Percentiles rank a stretch among this genome's conserved stretches.
phyloP scores from a whole-genome alignment of 2,888 invertebrate species.

The Amphipyra berbera region DNA sequence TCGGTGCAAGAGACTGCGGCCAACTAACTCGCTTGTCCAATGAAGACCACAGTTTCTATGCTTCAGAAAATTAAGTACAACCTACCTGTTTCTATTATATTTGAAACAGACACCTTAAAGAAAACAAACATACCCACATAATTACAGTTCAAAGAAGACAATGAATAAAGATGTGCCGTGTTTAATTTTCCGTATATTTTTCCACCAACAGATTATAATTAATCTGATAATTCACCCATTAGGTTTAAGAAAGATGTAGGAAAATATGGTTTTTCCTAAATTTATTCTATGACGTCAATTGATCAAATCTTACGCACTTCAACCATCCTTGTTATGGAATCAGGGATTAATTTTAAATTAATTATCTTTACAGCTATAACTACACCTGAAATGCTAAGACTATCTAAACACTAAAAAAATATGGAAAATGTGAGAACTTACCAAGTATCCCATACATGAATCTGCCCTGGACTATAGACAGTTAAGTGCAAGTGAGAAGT shows the following conservation, averaged over 20 bases:
- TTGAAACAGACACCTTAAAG: no score
- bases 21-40: no score
- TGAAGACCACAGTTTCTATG: no score
- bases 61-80: no score
- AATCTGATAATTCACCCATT: not conserved
- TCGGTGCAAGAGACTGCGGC: no score
- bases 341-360: constrained; percentile 1
- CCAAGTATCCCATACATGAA: constrained; percentile 46
- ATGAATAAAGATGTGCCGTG: no score
- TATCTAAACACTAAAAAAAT: constrained; percentile 17
- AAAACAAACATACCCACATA: no score
- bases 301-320: not conserved
- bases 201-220: not conserved
- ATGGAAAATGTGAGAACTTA: constrained; percentile 53
- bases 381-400: constrained; percentile 7
- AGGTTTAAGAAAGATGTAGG: not conserved
- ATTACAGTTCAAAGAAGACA: no score
- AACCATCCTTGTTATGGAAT: not conserved
- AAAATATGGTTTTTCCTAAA: not conserved
- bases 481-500: constrained; percentile 61
- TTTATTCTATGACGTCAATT: not conserved
- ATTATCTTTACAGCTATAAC: constrained; percentile 7
- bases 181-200: constrained; percentile 3
- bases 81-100: no score
- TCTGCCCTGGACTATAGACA: constrained; percentile 40